These are phyloP conservation scores for Lepidonotus clava DNA, from an alignment of 2,888 invertebrate species.

Conservation along the genomic window DNA sequence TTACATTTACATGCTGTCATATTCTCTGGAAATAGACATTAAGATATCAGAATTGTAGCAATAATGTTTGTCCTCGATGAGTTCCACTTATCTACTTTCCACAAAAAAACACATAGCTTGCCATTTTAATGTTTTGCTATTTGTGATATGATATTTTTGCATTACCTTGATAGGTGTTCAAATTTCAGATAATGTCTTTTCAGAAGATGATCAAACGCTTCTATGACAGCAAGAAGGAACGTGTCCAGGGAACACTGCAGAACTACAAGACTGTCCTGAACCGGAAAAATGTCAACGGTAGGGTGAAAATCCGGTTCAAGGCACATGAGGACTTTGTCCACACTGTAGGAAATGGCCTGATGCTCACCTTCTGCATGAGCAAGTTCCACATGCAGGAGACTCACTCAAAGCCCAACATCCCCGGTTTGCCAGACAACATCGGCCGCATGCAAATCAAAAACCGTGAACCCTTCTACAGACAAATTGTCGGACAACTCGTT, in stretches of 20 bases:
- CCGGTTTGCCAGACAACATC: not conserved
- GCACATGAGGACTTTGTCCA: slow-evolving; percentile 3
- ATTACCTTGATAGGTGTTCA: too few species aligned
- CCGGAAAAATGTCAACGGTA: not conserved
- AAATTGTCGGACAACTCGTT: not conserved
- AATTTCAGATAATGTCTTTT: too few species aligned
- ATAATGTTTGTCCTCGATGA: too few species aligned
- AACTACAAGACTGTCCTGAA: not conserved
- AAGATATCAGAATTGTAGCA: too few species aligned
- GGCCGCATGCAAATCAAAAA: not conserved
- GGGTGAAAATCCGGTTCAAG: not conserved
- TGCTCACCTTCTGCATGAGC: not conserved
- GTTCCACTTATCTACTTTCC: too few species aligned
- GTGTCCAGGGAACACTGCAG: not conserved
- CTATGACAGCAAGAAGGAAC: not conserved
- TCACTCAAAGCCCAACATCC: not conserved
- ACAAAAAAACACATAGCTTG: too few species aligned
- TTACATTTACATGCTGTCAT: too few species aligned
- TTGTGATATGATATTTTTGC: too few species aligned
- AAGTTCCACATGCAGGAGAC: not conserved
- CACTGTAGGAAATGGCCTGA: not conserved
- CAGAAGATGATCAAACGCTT: not conserved
- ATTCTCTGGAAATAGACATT: too few species aligned
- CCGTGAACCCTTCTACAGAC: not conserved
- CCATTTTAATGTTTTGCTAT: too few species aligned